Conservation (phyloP, 2,888 invertebrate genomes). For the Parthenolecanium corni region DNA sequence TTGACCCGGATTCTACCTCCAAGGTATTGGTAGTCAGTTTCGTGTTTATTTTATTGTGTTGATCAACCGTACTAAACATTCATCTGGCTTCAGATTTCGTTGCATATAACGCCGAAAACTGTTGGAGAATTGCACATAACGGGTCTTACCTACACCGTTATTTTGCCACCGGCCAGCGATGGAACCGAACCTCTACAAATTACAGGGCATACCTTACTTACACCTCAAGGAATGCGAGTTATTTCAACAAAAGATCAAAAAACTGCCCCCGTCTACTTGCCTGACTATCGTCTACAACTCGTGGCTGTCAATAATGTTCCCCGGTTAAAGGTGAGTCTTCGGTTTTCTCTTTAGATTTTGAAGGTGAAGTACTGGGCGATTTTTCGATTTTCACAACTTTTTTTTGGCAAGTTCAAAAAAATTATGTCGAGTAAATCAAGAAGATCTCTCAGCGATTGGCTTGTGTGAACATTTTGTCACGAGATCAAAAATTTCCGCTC, state of each 20-base stretch:
- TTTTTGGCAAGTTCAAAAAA: no score
- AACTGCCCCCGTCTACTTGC: conserved; percentile 8
- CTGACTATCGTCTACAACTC: conserved; percentile 59
- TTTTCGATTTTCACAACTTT: no score
- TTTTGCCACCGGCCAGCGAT: conserved; percentile 12
- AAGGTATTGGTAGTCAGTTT: no score
- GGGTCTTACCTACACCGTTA: conserved; percentile 26
- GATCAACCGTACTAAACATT: not conserved
- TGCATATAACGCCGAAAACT: conserved; percentile 46
- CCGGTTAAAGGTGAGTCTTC: conserved; percentile 55
- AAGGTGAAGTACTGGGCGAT: no score
- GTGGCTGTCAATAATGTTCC: conserved; percentile 68
- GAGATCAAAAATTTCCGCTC: no score
- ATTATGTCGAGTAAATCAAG: no score
- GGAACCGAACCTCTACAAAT: conserved; percentile 29
- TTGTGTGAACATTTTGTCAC: no score
- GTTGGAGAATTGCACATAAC: conserved; percentile 24
- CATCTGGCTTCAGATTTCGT: conserved; percentile 42
- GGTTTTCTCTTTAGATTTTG: not conserved
- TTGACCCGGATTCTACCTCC: conserved; percentile 51
- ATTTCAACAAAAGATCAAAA: conserved; percentile 25
- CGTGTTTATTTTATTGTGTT: not conserved
- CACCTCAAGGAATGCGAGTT: conserved; percentile 23
- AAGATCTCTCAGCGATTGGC: no score
- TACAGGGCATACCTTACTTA: conserved; percentile 31